Evolutionary conservation across 64 coral and sea anemone genomes (phyloP), one percentile per base, ranked within the genome.

Genomic region (Pocillopora damicornis): DNA sequence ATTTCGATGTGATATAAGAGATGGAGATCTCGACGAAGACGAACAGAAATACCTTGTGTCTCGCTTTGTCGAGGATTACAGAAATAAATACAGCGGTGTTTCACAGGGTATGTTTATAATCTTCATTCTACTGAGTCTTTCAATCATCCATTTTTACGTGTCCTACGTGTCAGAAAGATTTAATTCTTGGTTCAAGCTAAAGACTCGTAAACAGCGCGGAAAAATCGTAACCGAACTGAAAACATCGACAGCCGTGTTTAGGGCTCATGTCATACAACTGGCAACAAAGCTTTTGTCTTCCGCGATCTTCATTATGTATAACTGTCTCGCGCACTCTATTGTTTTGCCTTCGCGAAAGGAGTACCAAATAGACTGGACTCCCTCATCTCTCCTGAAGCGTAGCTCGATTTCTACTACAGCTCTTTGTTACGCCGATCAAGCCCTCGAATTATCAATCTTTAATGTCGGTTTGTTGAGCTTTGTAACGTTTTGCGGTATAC

Each of bases 351-450:
- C 64, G 22, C 35, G 57, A 22, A 72, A 9, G 16, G 20, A 85
- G 65, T 85, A 85, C n/a, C 38, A 22, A 18, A 84, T 71, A 71
- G 36, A 84, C 69, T 72, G 81, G 81, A 84, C 81, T 63, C 64
- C 81, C 57, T 17, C 72, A 22, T 45, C 63, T 30, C 57, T 45
- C 66, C 57, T 42, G 65, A 26, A 25, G 38, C 10, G 9, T 51
- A 11, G 26, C 38, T 85, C 64, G 65, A 23, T 85, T 22, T 37
- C 42, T 5, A 73, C 81, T 42, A 13, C 20, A 51, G 13, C 71
- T 72, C 18, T 72, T 69, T 85, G 81, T 42, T 18, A 85, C 68
- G 81, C 81, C 62, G 81, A 85, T 85, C 81, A 72, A 57, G 81
- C 81, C 20, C 71, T 85, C 64, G 11, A 72, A 71, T 85, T 63